Evolutionary conservation across 1,140 invertebrate genomes (phyloP).

Genomic region (Brachystomella parvula): DNA sequence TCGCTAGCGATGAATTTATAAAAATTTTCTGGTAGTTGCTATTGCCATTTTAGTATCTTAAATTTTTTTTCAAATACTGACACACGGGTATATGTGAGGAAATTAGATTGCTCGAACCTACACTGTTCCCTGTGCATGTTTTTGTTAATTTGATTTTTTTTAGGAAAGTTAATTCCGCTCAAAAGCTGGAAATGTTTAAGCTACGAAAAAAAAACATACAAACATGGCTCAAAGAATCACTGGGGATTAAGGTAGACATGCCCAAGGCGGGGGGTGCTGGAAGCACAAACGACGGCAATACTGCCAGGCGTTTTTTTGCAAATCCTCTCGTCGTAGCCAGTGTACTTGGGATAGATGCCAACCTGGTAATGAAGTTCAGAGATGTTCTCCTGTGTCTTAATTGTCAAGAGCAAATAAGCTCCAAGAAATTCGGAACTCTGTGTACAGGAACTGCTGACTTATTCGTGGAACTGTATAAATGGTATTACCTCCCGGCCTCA

Average conservation of each 20-base stretch:
- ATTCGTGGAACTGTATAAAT: conserved; percentile 33
- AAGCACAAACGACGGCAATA: not conserved
- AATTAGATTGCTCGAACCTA: no score
- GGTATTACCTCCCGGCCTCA: conserved; percentile 42
- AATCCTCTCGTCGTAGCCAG: not conserved
- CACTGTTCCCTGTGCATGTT: no score
- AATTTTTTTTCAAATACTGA: no score
- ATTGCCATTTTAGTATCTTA: no score
- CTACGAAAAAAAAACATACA: not conserved
- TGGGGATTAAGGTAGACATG: not conserved
- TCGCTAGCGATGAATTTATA: no score
- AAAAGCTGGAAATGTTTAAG: not conserved
- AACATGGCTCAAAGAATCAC: not conserved
- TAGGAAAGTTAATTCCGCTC: no score
- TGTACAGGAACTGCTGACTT: not conserved
- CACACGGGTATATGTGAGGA: no score
- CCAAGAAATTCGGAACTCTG: not conserved
- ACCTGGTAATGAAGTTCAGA: not conserved
- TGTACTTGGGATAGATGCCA: not conserved
- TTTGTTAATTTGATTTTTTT: no score
- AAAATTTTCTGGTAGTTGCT: no score
- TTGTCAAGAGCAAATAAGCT: not conserved
- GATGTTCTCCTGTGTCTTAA: not conserved
- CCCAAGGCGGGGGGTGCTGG: not conserved
- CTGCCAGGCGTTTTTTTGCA: not conserved